Base-by-base conservation (phyloP, 1,140 invertebrate genomes). In the Episyrphus balteatus region DNA sequence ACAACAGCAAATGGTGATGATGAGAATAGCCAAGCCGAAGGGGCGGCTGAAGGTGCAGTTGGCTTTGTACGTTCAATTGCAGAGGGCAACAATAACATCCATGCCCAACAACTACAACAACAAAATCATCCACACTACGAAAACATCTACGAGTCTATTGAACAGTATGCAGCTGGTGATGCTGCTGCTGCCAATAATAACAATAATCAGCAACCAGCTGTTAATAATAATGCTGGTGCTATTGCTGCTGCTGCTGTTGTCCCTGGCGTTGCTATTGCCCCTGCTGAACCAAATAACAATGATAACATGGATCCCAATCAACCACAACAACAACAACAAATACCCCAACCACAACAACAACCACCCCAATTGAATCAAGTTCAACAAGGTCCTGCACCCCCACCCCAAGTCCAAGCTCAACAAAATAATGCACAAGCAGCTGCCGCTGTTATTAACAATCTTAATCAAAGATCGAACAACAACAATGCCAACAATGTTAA, bases 11-110 rank as follows among this genome's bases (percentile, higher is more conserved):
- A 62, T 50, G 61, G 59, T 50, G 66, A 68, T 61, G 72, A 74
- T 55, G 72, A 75, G 50, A 74, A 70, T 47, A 74, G 72, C 51
- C 70, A 66, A 54, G 71, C 71, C 19, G 73, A 75, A 55, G 66
- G 65, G 44, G 63, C 55, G 18, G 62, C 64, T 50, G 66, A 68
- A 51, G 72, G 72, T 46, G 72, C 70, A 30, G 69, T 72, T 26
- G 72, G 72, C 49, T 71, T 70, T 54, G 68, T 67, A 53, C 59
- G 55, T 40, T 56, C 52, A 58, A 59, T 10, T 56, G 58, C 42
- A 46, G 58, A 39, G 46, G 43, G 51, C 46, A 50, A 54, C 51
- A 43, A 55, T 44, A 10, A 52, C 41, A 26, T 50, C 34, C 15
- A 47, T 51, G 52, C 38, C 10, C 37, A 53, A 37, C 46, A 51